Base-by-base conservation (phyloP, 2,888 invertebrate species). In the Adela reaumurella region DNA sequence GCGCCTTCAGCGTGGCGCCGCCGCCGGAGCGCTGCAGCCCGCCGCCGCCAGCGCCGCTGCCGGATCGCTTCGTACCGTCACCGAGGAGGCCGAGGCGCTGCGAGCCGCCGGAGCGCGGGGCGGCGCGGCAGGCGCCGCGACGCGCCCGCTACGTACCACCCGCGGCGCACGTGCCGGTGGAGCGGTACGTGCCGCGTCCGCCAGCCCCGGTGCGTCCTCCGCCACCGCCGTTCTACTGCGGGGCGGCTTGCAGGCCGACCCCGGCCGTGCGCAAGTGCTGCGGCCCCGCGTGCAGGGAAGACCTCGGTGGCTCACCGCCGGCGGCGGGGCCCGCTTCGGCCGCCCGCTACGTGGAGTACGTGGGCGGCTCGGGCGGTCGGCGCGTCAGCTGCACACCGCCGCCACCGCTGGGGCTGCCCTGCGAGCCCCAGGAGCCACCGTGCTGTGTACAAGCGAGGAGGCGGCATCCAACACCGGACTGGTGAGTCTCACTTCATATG, bases 151-250 rank as follows among this genome's bases (percentile, higher is more conserved):
- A 87, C 59, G 81, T 86, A 55, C 85, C 87, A 17, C 85, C 87
- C 5, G 84, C 86, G 52, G 86, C 86, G 16, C 88, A 88, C 67
- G 84, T 86, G 59, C 87, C 87, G 16, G 85, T 87, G 55, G 87
- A 88, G 70, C 82, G 88, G 58, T 88, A 88, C 65, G 85, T 87
- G 56, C 86, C 87, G 49, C 80, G 84, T 59, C 83, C 81, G 53
- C 81, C 80, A 41, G 74, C 74, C 48, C 74, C 74, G 56, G 62
- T 70, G 57, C 70, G 74, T 44, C 69, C 72, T 46, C 72, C 72
- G 24, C 81, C n/a, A n/a, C 79, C 79, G 48, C 82, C 82, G 55
- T 79, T 81, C 45, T 83, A 83, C 65, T 83, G 83, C 57, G 80
- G 79, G 55, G 59, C 77, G 64, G 71, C 76, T 56, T 77, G 79